Evolutionary conservation across 2,113 vertebrate genomes (phyloP), one percentile per base, ranked within the genome.

Genomic region (Protobothrops mucrosquamatus): DNA sequence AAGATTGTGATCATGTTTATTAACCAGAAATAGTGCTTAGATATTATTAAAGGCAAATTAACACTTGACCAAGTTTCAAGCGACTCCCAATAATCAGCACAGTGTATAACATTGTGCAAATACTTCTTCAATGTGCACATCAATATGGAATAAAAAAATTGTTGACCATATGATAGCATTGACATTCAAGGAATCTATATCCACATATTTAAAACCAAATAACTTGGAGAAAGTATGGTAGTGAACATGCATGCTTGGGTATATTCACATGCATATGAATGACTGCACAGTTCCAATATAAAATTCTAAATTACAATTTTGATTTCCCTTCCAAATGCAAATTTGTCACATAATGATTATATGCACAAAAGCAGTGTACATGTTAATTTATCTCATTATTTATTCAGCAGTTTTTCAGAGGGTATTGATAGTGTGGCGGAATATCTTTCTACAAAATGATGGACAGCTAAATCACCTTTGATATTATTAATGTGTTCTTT

Each of bases 11-110:
- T 89, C 55, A 59, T 43, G 34, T 94, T 95, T 94, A 95, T 92
- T 95, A 96, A 93, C 46, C 95, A 97, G 92, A 95, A 94, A 96
- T 96, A 96, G 95, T 93, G 94, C 92, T 94, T 96, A 96, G 97
- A 94, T 95, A 96, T 94, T 95, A 95, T 94, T 94, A 97, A 95
- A 93, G 96, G 95, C 9, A 18, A 97, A 91, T 96, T 92, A 94
- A 93, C 95, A 96, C 92, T 57, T 34, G 24, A 6, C 6, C 51
- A 85, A 39, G 51, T 18, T 43, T 29, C 3, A 55, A 26, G 26
- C 14, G 6, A 9, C 12, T 64, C 43, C 6, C 29, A 34, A 91
- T 54, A 6, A 52, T 56, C 15, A 54, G 6, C 34, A n/a, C 56
- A 54, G 48, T 81, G 9, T 26, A 46, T 81, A 81, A 81, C 34